Conservation (phyloP, 2,888 invertebrate species). For the Ypsolopha scabrella region DNA sequence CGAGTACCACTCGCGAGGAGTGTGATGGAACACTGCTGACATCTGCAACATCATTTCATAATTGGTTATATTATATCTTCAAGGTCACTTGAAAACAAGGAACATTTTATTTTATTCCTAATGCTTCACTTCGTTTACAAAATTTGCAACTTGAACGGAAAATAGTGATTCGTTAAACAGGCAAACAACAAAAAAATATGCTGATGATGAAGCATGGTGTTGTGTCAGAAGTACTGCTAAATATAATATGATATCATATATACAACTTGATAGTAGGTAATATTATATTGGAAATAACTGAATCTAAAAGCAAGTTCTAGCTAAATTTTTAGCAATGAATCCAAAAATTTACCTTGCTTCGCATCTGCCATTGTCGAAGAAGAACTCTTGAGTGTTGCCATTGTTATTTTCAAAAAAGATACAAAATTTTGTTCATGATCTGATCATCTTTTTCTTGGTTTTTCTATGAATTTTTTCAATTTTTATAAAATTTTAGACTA, state of each 20-base stretch:
- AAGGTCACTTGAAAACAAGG: too few species aligned
- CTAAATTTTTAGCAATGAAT: background rate
- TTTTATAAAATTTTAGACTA: too few species aligned
- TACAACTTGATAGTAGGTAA: background rate
- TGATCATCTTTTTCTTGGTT: too few species aligned
- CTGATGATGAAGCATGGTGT: constrained; percentile 41
- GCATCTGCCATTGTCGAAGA: constrained; percentile 60
- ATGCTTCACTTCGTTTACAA: too few species aligned
- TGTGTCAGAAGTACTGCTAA: background rate
- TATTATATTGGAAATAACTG: too few species aligned
- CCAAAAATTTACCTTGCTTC: constrained; percentile 51
- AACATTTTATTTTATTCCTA: too few species aligned
- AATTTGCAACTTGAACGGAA: too few species aligned
- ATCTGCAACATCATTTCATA: constrained; percentile 18
- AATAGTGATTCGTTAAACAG: background rate
- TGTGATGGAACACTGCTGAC: constrained; percentile 44
- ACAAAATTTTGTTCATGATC: too few species aligned
- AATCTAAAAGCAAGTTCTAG: too few species aligned
- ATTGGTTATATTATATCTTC: too few species aligned
- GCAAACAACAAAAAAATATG: constrained; percentile 25
- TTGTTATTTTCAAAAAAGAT: too few species aligned
- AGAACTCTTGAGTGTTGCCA: background rate
- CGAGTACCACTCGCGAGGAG: constrained; percentile 50
- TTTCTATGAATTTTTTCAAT: too few species aligned
- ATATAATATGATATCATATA: background rate